A percentile compares a stretch with the other conserved stretches of the same genome.
phyloP scores from a whole-genome alignment of 1,140 invertebrate species.

The Rhopalosiphum padi region DNA sequence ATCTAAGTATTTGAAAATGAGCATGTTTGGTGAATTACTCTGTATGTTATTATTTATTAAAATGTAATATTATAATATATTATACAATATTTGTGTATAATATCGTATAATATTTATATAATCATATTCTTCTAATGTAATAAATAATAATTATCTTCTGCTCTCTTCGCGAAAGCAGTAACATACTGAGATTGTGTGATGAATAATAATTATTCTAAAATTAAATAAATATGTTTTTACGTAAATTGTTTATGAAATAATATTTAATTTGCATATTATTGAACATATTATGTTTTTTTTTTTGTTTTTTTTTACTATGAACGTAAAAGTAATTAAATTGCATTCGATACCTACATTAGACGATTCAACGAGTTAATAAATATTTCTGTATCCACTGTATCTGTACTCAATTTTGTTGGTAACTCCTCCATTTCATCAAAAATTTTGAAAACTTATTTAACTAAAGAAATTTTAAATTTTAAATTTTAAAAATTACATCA shows the following conservation, averaged over 20 bases:
- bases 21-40: too few relatives aligned
- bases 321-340: neutral
- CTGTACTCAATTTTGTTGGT: neutral
- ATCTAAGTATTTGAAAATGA: too few relatives aligned
- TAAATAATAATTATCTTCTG: neutral
- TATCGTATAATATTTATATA: neutral
- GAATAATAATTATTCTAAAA: neutral
- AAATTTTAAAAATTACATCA: too few relatives aligned
- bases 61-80: too few relatives aligned
- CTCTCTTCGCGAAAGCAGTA: neutral
- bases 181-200: neutral
- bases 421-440: neutral
- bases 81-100: too few relatives aligned
- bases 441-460: neutral
- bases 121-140: neutral
- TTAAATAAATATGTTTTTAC: neutral
- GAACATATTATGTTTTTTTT: too few relatives aligned
- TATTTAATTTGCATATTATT: neutral
- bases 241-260: neutral
- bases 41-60: too few relatives aligned
- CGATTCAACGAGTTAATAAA: neutral
- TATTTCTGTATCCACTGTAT: neutral
- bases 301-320: neutral
- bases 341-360: slow-evolving; percentile 14
- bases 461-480: neutral